Base-by-base conservation (phyloP, 1,140 invertebrate species). In the Paraescarpia echinospica region DNA sequence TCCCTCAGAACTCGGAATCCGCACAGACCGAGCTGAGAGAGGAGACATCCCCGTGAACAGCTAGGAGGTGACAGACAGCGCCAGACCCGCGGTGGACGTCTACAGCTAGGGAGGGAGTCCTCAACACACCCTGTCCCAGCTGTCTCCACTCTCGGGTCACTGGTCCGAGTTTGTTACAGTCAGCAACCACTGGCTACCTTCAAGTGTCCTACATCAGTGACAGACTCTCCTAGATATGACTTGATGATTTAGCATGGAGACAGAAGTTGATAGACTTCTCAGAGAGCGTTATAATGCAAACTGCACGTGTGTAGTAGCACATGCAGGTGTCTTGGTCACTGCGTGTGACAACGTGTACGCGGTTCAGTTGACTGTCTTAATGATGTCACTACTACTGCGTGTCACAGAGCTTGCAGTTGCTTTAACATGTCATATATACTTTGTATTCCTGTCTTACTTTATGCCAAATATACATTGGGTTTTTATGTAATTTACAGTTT, bases 1-100 rank as follows among this genome's bases (percentile, higher is more conserved):
- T 31, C 59, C 59, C 27, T 2, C 59, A 77, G 22, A 31, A 18
- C 14, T 77, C 59, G 8, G 59, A 77, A 1, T 77, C 59, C 59
- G 59, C 12, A 31, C 59, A 77, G 59, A 77, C 14, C 9, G 59
- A 77, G 59, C 59, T 8, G 22, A 77, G 2, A 18, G 59, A 77
- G 59, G 59, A 77, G 59, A 77, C 59, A 77, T 77, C 59, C 59
- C 59, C 59, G 59, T 77, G 59, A 77, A 77, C 59, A 77, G 59
- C 59, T 77, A 77, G 59, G 59, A 18, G 14, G 59, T 77, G 59
- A 77, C 59, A 27, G 22, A 41, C 59, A 77, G 12, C 59, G 27
- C 59, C 59, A 77, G 59, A 77, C 22, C 59, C 27, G 59, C 22
- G 14, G 59, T 6, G 9, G 59, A 77, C 18, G 22, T 31, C 14